These are phyloP conservation scores for Willisornis vidua DNA, from an alignment of 2,113 vertebrate genomes.

Conservation along the genomic window DNA sequence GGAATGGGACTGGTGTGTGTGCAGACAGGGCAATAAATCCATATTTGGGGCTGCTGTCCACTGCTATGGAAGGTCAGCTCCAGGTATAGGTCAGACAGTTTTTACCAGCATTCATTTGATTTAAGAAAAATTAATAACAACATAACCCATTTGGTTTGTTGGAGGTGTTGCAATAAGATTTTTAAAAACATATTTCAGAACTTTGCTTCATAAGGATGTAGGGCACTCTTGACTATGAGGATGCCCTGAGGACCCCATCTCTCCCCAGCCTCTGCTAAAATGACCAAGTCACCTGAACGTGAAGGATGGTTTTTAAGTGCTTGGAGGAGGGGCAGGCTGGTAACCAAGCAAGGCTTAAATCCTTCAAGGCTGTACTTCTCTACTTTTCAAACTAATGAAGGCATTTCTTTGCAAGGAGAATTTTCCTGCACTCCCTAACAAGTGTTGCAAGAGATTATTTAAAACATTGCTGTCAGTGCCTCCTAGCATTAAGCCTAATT, in stretches of 20 bases:
- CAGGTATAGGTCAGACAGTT: not conserved
- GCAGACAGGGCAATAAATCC: not conserved
- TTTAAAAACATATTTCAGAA: not conserved
- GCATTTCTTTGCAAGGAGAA: not conserved
- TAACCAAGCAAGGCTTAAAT: not conserved
- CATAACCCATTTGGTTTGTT: not conserved
- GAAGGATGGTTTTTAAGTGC: not conserved
- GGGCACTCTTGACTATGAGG: not conserved
- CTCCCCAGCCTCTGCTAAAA: not conserved
- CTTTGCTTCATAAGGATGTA: not conserved
- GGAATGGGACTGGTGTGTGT: accelerated
- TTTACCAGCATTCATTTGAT: not conserved
- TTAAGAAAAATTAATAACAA: not conserved
- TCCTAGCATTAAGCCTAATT: conserved; percentile 33
- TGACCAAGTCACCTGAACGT: not conserved
- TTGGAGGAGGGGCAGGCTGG: not conserved
- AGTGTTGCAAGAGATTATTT: conserved; percentile 33
- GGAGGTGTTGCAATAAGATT: not conserved
- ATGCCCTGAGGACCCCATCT: not conserved
- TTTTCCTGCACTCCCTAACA: not conserved
- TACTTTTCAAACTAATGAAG: not conserved
- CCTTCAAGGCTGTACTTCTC: not conserved
- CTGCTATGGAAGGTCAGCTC: not conserved
- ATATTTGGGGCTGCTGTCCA: not conserved
- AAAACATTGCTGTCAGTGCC: not conserved